Evolutionary conservation across 2,113 vertebrate species (phyloP).

Genomic region (Machaerirhynchus nigripectus): DNA sequence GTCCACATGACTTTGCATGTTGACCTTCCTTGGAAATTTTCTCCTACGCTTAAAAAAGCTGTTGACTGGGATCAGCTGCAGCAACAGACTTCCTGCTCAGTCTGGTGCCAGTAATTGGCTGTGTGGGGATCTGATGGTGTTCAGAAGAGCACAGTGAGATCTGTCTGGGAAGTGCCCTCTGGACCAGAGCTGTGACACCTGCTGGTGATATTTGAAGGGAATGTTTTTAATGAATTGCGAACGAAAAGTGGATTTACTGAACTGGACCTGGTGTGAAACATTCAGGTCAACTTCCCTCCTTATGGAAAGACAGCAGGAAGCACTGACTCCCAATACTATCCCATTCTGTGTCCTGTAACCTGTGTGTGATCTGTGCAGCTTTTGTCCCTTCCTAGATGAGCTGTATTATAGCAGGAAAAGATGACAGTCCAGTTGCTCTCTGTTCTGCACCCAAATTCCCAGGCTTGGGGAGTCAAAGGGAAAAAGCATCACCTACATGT

Average conservation of each 20-base stretch:
- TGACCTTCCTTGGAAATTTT: background rate
- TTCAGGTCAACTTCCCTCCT: background rate
- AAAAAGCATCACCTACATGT: background rate
- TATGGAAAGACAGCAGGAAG: background rate
- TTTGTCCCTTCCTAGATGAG: background rate
- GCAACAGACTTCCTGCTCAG: background rate
- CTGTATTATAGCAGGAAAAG: background rate
- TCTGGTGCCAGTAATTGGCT: background rate
- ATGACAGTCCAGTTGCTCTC: background rate
- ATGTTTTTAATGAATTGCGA: background rate
- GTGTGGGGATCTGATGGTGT: background rate
- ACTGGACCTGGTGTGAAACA: background rate
- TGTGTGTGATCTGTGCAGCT: background rate
- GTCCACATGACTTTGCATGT: background rate
- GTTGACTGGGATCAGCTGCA: background rate
- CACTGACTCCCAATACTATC: background rate
- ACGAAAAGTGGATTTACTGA: background rate
- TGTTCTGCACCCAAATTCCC: background rate
- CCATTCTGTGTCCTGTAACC: background rate
- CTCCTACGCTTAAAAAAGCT: background rate
- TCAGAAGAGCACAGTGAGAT: background rate
- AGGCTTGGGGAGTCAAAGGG: background rate
- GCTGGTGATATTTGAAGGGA: background rate
- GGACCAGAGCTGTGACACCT: background rate
- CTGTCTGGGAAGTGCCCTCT: background rate